Evolutionary conservation across 2,888 invertebrate species (phyloP).

Genomic region (Pachymerium ferrugineum): DNA sequence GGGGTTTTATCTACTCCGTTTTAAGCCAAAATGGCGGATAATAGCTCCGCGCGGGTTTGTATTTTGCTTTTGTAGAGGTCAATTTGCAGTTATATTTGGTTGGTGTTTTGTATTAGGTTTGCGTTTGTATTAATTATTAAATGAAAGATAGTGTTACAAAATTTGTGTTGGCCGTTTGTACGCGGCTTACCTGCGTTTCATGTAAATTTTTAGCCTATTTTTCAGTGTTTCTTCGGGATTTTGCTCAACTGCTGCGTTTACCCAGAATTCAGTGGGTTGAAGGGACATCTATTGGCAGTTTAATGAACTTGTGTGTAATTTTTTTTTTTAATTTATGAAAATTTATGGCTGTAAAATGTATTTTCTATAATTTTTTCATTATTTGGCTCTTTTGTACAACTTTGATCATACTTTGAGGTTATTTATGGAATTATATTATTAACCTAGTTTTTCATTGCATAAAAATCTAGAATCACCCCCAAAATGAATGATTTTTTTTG

Average conservation of each 20-base stretch:
- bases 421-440: no score
- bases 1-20: not conserved
- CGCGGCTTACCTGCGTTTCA: not conserved
- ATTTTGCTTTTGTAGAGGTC: conserved; percentile 20
- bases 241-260: not conserved
- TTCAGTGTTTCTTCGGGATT: conserved; percentile 31
- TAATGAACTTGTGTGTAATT: not conserved
- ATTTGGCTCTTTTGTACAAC: no score
- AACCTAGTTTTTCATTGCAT: no score
- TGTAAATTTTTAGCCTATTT: conserved; percentile 27
- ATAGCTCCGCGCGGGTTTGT: conserved; percentile 31
- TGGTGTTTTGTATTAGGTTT: not conserved
- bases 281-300: not conserved
- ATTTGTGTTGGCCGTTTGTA: not conserved
- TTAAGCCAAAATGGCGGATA: conserved; percentile 30
- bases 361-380: no score
- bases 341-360: no score
- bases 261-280: not conserved
- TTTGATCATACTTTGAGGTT: no score
- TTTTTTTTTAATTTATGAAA: no score
- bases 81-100: not conserved
- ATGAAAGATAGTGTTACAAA: not conserved
- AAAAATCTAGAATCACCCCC: no score
- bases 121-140: not conserved
- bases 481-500: no score